Conservation (phyloP, 2,797 vertebrate genomes). For the Lateolabrax maculatus region DNA sequence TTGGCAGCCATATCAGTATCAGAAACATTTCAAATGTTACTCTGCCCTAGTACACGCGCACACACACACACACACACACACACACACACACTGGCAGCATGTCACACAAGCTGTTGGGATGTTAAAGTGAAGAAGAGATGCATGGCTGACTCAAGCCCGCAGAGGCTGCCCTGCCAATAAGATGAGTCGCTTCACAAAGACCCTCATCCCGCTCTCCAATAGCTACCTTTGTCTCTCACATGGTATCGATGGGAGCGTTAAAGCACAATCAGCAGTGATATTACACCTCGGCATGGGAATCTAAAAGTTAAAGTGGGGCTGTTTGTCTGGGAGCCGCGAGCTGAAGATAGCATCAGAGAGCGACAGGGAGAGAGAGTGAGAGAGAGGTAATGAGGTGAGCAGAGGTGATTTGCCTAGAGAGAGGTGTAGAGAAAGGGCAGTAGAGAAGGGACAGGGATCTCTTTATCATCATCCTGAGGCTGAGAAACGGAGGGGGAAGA, state of each 20-base stretch:
- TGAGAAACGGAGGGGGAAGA: constrained; percentile 41
- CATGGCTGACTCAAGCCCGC: constrained; percentile 35
- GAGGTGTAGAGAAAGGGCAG: constrained; percentile 69
- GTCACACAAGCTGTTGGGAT: background rate
- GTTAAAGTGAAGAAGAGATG: constrained; percentile 47
- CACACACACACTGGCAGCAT: background rate
- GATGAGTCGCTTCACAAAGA: constrained; percentile 44
- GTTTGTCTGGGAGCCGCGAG: constrained; percentile 75
- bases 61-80: background rate
- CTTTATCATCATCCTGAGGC: constrained; percentile 80
- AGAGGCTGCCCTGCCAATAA: constrained; percentile 51
- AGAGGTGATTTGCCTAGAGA: constrained; percentile 73
- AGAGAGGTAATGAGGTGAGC: constrained; percentile 75
- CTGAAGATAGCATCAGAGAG: constrained; percentile 77
- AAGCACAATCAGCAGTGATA: constrained; percentile 80
- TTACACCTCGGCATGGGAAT: constrained; percentile 75
- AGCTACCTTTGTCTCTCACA: constrained; percentile 44
- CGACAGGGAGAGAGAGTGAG: constrained; percentile 53
- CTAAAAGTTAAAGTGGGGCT: constrained; percentile 75
- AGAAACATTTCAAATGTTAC: background rate
- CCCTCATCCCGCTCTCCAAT: constrained; percentile 38
- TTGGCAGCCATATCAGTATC: background rate
- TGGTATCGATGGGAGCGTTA: constrained; percentile 74
- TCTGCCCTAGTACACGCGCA: background rate
- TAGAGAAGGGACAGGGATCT: constrained; percentile 69